These are phyloP conservation scores for Petrocephalus sullivani DNA, from an alignment of 2,797 vertebrate species.

Conservation along the genomic window DNA sequence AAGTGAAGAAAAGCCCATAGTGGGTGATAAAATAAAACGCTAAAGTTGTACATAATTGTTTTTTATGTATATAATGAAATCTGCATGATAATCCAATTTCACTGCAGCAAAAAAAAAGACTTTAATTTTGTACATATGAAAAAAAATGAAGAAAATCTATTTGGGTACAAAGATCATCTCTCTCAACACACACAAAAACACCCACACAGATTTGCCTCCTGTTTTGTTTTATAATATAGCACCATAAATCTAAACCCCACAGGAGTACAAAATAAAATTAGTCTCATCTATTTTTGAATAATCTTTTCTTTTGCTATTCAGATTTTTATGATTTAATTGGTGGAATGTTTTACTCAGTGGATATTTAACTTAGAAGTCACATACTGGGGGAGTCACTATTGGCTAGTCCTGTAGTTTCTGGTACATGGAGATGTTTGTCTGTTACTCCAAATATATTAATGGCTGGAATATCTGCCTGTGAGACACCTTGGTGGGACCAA, in stretches of 20 bases:
- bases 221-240: background rate
- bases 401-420: too few species aligned
- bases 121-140: background rate
- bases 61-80: conserved; percentile 30
- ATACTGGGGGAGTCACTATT: background rate
- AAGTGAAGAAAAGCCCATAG: background rate
- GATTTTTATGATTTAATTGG: conserved; percentile 22
- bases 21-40: background rate
- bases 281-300: conserved; percentile 7
- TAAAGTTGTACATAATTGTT: conserved; percentile 24
- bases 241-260: background rate
- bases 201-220: background rate
- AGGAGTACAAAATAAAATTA: background rate
- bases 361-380: conserved; percentile 23
- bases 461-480: too few species aligned
- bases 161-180: background rate
- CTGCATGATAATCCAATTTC: background rate
- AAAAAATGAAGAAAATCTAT: background rate
- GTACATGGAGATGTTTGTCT: too few species aligned
- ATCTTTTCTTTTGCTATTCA: conserved; percentile 4
- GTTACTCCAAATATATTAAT: too few species aligned
- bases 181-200: conserved; percentile 6
- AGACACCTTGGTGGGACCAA: too few species aligned
- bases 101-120: background rate
- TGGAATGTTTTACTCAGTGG: conserved; percentile 15